Evolutionary conservation across 2,113 vertebrate species (phyloP).

Genomic region (Brachyistius frenatus): DNA sequence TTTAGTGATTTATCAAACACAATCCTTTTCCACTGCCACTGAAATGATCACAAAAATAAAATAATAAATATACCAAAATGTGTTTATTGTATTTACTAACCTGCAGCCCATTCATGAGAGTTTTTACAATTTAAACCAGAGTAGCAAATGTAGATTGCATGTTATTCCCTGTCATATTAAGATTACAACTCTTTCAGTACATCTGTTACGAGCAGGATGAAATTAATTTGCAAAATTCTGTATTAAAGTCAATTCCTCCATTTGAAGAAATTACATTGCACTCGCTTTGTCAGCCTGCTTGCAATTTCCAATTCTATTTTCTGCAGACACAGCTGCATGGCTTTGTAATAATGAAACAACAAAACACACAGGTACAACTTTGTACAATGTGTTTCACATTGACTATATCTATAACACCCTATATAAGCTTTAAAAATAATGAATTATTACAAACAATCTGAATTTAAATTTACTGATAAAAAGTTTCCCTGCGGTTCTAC

Average conservation of each 20-base stretch:
- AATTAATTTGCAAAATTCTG: no score
- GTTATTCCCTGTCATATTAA: not conserved
- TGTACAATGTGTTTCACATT: not conserved
- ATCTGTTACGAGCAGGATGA: no score
- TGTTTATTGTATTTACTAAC: not conserved
- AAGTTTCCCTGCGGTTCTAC: not conserved
- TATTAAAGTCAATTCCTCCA: no score
- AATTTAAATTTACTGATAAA: not conserved
- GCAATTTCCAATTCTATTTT: not conserved
- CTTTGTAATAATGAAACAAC: no score
- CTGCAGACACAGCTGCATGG: not conserved
- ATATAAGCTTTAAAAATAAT: not conserved
- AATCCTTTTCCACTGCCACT: not conserved
- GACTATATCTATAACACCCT: not conserved
- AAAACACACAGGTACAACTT: not conserved
- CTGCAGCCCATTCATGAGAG: no score
- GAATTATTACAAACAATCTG: not conserved
- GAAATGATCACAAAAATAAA: not conserved
- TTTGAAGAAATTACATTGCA: no score
- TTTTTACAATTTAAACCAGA: not conserved
- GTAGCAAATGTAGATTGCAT: not conserved
- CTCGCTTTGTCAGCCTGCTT: no score
- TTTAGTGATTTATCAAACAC: no score
- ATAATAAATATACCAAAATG: not conserved
- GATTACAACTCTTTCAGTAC: not conserved